A percentile compares a stretch with the other conserved stretches of the same genome.
Evolutionary conservation across 2,888 invertebrate genomes (phyloP).

Genomic region (Tubulanus polymorphus): DNA sequence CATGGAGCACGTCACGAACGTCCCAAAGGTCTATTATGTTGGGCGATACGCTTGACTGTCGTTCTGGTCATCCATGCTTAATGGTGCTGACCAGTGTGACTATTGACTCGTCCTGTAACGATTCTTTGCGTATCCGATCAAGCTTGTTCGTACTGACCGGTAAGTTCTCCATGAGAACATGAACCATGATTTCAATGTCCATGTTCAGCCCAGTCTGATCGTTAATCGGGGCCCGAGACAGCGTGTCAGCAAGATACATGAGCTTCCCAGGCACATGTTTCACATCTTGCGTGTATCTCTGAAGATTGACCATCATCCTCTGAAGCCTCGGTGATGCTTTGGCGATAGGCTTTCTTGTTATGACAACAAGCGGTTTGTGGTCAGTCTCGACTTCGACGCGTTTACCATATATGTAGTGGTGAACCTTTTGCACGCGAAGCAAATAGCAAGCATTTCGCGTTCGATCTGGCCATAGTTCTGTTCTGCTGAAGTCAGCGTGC

Average conservation of each 20-base stretch:
- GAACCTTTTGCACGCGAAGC: conserved; percentile 17
- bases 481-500: conserved; percentile 18
- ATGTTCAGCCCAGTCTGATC: neutral
- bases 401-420: conserved; percentile 18
- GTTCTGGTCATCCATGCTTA: conserved; percentile 16
- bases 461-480: conserved; percentile 21
- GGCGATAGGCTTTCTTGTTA: conserved; percentile 9
- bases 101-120: conserved; percentile 8
- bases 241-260: conserved; percentile 23
- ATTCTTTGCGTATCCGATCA: conserved; percentile 7
- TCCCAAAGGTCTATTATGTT: conserved; percentile 13
- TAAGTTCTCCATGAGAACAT: conserved; percentile 3
- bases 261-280: conserved; percentile 18
- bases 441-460: conserved; percentile 18
- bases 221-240: conserved; percentile 16
- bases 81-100: conserved; percentile 1
- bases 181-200: conserved; percentile 14
- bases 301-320: conserved; percentile 13
- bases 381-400: conserved; percentile 18
- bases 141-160: conserved; percentile 5
- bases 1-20: conserved; percentile 14
- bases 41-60: conserved; percentile 4
- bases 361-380: conserved; percentile 19
- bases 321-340: conserved; percentile 17
- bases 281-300: conserved; percentile 14